These are phyloP conservation scores for Ctenomys sociabilis DNA, from an alignment of 2,113 vertebrate genomes.

Conservation along the genomic window DNA sequence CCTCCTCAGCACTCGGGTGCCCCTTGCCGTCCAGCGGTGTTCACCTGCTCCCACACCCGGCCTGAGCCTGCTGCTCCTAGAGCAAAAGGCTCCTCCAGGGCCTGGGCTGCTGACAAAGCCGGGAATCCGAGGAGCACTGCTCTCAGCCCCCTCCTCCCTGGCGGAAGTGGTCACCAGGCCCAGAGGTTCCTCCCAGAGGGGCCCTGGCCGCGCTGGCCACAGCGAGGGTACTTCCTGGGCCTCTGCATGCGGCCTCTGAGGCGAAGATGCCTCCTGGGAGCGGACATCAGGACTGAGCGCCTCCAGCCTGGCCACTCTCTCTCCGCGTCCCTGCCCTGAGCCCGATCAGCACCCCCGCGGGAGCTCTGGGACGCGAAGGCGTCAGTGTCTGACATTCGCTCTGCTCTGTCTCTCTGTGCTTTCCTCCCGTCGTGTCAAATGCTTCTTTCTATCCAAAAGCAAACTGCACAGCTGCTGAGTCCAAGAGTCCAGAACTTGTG, in stretches of 20 bases:
- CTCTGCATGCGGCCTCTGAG: not conserved
- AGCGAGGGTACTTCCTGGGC: not conserved
- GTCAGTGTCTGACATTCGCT: not conserved
- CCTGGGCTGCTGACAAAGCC: constrained; percentile 49
- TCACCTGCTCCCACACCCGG: not conserved
- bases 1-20: not conserved
- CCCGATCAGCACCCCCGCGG: not conserved
- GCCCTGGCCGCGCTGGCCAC: not conserved
- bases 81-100: not conserved
- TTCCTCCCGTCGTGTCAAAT: not conserved
- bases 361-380: not conserved
- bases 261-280: not conserved
- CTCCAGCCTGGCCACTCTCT: not conserved
- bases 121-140: constrained; percentile 45
- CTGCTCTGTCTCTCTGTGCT: not conserved
- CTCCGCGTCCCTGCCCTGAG: not conserved
- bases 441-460: constrained; percentile 4
- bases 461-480: not conserved
- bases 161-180: constrained; percentile 72
- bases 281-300: not conserved
- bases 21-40: not conserved
- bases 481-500: not conserved
- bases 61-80: not conserved
- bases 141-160: constrained; percentile 51
- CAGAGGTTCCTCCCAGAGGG: constrained; percentile 41